Percentiles rank a stretch among this genome's conserved stretches.
These are phyloP conservation scores for Trogon surrucura DNA, from an alignment of 2,113 vertebrate species.

Conservation along the genomic window DNA sequence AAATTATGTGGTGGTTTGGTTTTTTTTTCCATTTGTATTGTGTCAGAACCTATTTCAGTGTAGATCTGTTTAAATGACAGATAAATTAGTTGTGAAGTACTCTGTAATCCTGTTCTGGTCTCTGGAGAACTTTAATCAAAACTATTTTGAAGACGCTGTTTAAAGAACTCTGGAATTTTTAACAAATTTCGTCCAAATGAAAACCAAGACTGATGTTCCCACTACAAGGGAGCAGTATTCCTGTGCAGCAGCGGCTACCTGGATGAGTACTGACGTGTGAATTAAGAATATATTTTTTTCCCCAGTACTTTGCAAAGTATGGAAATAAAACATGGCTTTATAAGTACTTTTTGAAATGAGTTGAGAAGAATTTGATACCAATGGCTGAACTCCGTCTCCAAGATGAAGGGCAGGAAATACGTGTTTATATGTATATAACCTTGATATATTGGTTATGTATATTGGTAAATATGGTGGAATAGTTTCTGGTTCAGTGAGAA, in stretches of 20 bases:
- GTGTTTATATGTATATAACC: neutral
- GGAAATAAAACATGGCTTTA: neutral
- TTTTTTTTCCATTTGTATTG: neutral
- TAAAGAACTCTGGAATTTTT: neutral
- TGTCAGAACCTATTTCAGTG: neutral
- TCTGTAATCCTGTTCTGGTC: neutral
- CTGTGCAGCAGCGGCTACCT: neutral
- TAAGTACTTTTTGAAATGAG: neutral
- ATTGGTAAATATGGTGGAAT: neutral
- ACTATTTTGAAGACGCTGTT: neutral
- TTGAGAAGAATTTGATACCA: neutral
- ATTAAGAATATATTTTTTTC: neutral
- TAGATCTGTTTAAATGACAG: neutral
- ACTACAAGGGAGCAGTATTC: neutral
- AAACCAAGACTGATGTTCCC: neutral
- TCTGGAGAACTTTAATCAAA: neutral
- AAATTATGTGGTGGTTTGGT: neutral
- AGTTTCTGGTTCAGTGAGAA: neutral
- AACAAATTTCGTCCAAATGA: neutral
- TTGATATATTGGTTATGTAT: neutral
- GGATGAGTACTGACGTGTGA: neutral
- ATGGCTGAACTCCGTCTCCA: neutral
- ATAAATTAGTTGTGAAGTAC: neutral
- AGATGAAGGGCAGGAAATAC: neutral
- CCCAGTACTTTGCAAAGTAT: neutral